These are phyloP conservation scores for Cynaeus angustus DNA, from an alignment of 2,888 invertebrate species.

Conservation along the genomic window DNA sequence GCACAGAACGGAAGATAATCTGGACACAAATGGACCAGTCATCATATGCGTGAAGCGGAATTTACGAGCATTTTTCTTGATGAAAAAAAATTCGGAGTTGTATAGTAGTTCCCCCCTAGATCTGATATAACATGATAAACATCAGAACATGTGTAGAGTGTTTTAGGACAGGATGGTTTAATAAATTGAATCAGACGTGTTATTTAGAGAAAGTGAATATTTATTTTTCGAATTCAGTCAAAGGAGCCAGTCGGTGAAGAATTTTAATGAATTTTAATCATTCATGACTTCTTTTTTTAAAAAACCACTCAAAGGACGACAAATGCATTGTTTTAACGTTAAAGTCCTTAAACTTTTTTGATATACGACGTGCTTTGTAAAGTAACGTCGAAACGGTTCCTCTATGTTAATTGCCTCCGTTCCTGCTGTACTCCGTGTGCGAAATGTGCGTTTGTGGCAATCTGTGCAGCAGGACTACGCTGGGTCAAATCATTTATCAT, in stretches of 20 bases:
- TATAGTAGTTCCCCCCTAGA: no score
- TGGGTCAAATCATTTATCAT: slow-evolving; percentile 66
- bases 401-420: slow-evolving; percentile 4
- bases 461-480: slow-evolving; percentile 24
- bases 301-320: no score
- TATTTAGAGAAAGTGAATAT: not conserved
- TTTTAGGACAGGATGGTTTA: not conserved
- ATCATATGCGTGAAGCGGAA: not conserved
- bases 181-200: not conserved
- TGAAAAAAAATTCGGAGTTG: not conserved
- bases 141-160: not conserved
- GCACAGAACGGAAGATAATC: slow-evolving; percentile 34
- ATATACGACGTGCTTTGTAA: not conserved
- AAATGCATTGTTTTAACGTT: no score
- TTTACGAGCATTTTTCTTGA: not conserved
- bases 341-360: no score
- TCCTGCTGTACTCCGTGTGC: slow-evolving; percentile 4
- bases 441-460: slow-evolving; percentile 13
- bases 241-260: no score
- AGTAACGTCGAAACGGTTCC: not conserved
- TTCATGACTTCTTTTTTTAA: no score
- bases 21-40: not conserved
- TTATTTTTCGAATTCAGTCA: no score
- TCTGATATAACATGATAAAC: not conserved
- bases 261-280: no score